phyloP scores from a whole-genome alignment of 2,797 vertebrate genomes.

The Telmatherina bonti region DNA sequence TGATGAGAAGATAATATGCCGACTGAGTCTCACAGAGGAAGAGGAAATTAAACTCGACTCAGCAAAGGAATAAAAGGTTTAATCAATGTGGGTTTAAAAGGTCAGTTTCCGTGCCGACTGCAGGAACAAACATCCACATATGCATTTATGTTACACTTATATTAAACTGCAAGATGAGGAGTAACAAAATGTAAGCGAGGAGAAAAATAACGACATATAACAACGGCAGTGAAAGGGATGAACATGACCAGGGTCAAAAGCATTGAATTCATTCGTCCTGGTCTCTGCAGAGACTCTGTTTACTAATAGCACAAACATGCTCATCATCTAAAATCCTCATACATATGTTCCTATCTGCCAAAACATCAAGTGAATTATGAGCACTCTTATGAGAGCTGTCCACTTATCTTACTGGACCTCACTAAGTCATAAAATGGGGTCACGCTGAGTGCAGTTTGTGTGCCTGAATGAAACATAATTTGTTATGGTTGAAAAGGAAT shows the following conservation, averaged over 20 bases:
- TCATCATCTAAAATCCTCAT: conserved; percentile 46
- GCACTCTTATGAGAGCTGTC: conserved; percentile 32
- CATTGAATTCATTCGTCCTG: conserved; percentile 36
- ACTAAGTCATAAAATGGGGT: conserved; percentile 50
- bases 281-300: conserved; percentile 40
- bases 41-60: conserved; percentile 57
- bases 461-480: conserved; percentile 45
- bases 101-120: conserved; percentile 55
- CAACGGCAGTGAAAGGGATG: conserved; percentile 7
- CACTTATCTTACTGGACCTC: conserved; percentile 62
- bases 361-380: conserved; percentile 62
- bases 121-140: conserved; percentile 7
- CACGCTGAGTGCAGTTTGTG: conserved; percentile 35
- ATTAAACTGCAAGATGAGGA: conserved; percentile 16
- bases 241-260: conserved; percentile 44
- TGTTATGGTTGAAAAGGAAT: conserved; percentile 63
- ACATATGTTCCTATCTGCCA: conserved; percentile 53
- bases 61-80: conserved; percentile 33
- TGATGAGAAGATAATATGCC: conserved; percentile 29
- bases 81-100: conserved; percentile 45
- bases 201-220: conserved; percentile 13
- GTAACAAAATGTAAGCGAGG: conserved; percentile 38
- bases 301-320: conserved; percentile 59
- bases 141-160: not conserved
- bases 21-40: conserved; percentile 39